Conservation (phyloP, 2,888 invertebrate genomes). For the Eucera pruinosa region DNA sequence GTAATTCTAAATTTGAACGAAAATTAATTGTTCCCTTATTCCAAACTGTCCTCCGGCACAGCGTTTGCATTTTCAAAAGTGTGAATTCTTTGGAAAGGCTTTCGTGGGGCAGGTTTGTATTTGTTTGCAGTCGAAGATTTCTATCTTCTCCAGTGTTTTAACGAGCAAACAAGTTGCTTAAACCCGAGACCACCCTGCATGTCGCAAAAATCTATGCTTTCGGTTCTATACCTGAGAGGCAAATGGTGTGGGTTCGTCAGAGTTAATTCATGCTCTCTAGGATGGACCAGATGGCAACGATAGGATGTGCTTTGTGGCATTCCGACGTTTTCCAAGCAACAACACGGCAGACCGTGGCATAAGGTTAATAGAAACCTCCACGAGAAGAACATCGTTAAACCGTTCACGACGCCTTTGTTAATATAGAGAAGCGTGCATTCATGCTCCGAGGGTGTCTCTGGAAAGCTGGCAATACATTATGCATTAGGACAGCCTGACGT, state of each 20-base stretch:
- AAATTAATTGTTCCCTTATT: background rate
- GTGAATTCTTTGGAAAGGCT: background rate
- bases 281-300: constrained; percentile 66
- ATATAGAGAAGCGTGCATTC: constrained; percentile 25
- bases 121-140: constrained; percentile 24
- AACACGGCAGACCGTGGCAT: constrained; percentile 34
- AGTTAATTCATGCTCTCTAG: constrained; percentile 65
- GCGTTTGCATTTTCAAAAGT: background rate
- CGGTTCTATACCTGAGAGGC: constrained; percentile 56
- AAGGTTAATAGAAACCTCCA: constrained; percentile 70
- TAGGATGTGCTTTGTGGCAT: constrained; percentile 63
- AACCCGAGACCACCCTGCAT: constrained; percentile 22
- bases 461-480: constrained; percentile 33
- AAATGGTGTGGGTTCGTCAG: constrained; percentile 43
- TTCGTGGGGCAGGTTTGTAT: background rate
- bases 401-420: constrained; percentile 47
- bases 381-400: constrained; percentile 52
- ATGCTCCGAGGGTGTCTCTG: background rate
- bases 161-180: constrained; percentile 24
- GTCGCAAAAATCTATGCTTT: constrained; percentile 13
- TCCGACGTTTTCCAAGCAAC: constrained; percentile 57
- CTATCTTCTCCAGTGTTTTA: constrained; percentile 34
- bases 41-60: background rate
- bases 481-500: constrained; percentile 25
- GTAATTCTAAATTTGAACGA: background rate